Base-by-base conservation (phyloP, 1,140 invertebrate genomes). In the honey bee (Apis mellifera) region DNA sequence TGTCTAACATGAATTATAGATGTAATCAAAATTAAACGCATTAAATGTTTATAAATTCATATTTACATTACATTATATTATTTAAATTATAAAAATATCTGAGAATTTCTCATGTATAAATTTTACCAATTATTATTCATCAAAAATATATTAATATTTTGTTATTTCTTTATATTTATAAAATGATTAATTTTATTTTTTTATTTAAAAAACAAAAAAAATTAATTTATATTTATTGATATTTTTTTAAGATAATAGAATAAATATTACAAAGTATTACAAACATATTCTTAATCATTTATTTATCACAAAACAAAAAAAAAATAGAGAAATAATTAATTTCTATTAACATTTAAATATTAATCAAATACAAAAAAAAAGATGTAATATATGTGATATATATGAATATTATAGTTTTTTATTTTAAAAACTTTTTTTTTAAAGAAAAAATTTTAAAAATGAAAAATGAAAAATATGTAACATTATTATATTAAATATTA, bases 261-360 rank as follows among this genome's bases (percentile, higher is more conserved):
- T 64, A 69, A 62, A 50, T 75, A 82, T 60, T 78, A 81, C 69
- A 84, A 81, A 84, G 73, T 87, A 84, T 87, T 87, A 86, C 78
- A 86, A 87, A 87, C 85, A 87, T 80, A 84, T 77, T 81, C 57
- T 76, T 54, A 60, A 70, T 75, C 9, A 74, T 81, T 78, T 72
- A 62, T 19, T n/a, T n/a, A n/a, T n/a, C n/a, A 59, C 23, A 68
- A 76, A 71, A 42, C 12, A 74, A 42, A 85, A 55, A 75, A 32
- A 15, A 69, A 1, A 65, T 21, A 42, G 32, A 42, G 32, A 57
- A 9, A 74, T 52, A 11, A 78, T 52, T 42, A 42, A 60, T 60
- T 9, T 68, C 0, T 42, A 23, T 23, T 9, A 69, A 54, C n/a
- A 59, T 12, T n/a, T 17, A 62, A 69, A n/a, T 59, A 60, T 60